Base-by-base conservation (phyloP, 2,113 vertebrate genomes). In the Cottus gobio region DNA sequence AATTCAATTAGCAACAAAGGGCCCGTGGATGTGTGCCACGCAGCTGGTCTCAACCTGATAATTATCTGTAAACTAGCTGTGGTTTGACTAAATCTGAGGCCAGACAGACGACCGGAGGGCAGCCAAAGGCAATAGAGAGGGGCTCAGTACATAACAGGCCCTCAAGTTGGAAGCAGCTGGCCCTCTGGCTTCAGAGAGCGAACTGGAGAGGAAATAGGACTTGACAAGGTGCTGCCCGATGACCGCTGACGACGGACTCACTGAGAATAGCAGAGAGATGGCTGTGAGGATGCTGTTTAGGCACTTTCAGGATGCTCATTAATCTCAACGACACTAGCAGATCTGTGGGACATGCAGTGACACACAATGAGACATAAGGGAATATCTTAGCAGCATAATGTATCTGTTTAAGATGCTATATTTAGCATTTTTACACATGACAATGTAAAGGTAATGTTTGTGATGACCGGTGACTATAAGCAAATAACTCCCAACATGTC, bases 1-100 rank as follows among this genome's bases (percentile, higher is more conserved):
- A 85, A 91, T 91, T 91, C 81, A 87, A 89, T 93, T 89, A 91
- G 85, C 68, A 85, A 90, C 82, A 87, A 85, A 91, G 42, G 65
- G 75, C 81, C 81, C 36, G 63, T 90, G 87, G 88, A 88, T 60
- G 88, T 7, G 73, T 78, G 89, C 81, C 88, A 88, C 81, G 68
- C 87, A 85, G 79, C 83, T 91, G 87, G 84, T 73, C 85, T 66
- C 36, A 30, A 77, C 72, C 85, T 75, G 79, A 90, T 92, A 86
- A 92, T 90, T 90, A 92, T 90, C 89, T 79, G 79, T 84, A 85
- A 86, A 85, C 87, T 84, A 65, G 85, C 86, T 72, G 84, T 28
- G 30, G 65, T 88, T 87, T 71, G 56, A 86, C 76, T 70, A 67
- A 81, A 86, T 87, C 79, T 84, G 82, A 85, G 71, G 68, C 85